Conservation (phyloP, 1,140 invertebrate species). For the Zeugodacus cucurbitae region DNA sequence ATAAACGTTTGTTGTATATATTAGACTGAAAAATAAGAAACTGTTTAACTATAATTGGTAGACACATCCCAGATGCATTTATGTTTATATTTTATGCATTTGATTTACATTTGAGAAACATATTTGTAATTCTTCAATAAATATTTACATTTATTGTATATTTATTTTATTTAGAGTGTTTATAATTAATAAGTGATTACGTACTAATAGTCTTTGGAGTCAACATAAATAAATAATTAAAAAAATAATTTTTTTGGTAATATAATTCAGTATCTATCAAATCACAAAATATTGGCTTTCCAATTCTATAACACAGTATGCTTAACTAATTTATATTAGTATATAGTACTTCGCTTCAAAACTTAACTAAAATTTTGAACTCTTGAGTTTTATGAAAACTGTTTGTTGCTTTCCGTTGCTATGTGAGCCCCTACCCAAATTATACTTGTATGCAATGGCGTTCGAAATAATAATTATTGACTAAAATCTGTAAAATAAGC, state of each 20-base stretch:
- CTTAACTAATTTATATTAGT: not conserved
- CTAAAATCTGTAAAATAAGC: too few relatives aligned
- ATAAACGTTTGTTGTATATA: too few relatives aligned
- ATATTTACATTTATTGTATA: too few relatives aligned
- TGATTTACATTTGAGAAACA: too few relatives aligned
- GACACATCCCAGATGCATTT: too few relatives aligned
- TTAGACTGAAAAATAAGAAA: too few relatives aligned
- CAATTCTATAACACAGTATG: not conserved
- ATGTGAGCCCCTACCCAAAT: too few relatives aligned
- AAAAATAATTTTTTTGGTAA: not conserved
- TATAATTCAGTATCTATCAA: not conserved
- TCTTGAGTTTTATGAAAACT: not conserved
- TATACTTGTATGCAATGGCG: too few relatives aligned
- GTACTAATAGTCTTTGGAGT: not conserved
- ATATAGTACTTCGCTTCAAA: not conserved
- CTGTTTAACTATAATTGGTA: too few relatives aligned
- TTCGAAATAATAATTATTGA: too few relatives aligned
- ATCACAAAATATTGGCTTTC: not conserved
- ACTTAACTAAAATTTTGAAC: not conserved
- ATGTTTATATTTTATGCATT: too few relatives aligned
- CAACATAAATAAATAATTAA: not conserved
- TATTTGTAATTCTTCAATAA: too few relatives aligned
- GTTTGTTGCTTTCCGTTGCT: not conserved
- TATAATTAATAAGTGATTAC: not conserved
- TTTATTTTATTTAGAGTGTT: not conserved